These are phyloP conservation scores for Hypotaenidia okinawae DNA, from an alignment of 2,797 vertebrate species.

Conservation along the genomic window DNA sequence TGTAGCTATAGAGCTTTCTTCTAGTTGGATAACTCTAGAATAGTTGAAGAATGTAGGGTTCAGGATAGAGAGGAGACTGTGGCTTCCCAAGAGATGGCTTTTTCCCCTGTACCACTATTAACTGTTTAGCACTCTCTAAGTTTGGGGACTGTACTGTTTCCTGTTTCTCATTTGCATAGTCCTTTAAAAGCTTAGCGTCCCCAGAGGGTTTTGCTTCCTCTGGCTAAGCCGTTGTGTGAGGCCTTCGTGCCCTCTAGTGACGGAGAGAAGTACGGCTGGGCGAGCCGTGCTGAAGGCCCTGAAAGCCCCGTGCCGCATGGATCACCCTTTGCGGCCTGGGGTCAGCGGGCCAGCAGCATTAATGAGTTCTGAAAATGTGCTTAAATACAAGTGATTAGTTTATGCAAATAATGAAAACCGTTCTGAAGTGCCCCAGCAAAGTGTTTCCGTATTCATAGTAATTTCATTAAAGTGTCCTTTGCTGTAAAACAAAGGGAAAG, in stretches of 20 bases:
- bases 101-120: background rate
- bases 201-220: accelerated
- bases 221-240: background rate
- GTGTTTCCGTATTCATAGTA: background rate
- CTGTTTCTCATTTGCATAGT: background rate
- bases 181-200: accelerated
- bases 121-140: background rate
- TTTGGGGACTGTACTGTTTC: background rate
- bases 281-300: background rate
- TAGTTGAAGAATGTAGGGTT: background rate
- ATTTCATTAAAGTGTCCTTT: background rate
- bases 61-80: background rate
- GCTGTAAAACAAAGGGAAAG: background rate
- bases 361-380: background rate
- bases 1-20: background rate
- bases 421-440: background rate
- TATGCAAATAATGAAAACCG: background rate
- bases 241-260: constrained; percentile 42
- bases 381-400: background rate
- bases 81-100: background rate
- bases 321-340: background rate
- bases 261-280: background rate
- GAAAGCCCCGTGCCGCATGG: background rate
- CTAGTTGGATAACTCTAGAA: background rate
- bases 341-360: background rate